A percentile compares a stretch with the other conserved stretches of the same genome.
phyloP scores from a whole-genome alignment of 2,797 vertebrate species.

The Lagothrix lagotricha region DNA sequence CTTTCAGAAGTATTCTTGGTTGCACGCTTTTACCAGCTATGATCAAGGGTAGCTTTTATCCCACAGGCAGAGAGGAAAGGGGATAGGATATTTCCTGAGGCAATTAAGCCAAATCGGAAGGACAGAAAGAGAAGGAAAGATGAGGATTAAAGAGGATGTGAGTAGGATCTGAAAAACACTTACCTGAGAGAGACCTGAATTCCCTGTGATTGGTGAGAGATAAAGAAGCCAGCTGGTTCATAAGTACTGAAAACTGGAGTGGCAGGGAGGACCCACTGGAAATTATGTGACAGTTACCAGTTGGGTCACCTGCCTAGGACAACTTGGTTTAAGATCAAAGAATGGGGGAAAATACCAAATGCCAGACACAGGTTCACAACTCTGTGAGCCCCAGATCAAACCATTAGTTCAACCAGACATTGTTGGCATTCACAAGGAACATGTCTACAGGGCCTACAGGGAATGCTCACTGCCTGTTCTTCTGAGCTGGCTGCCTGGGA shows the following conservation, averaged over 20 bases:
- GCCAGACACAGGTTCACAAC: neutral
- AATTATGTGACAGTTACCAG: neutral
- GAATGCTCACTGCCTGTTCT: neutral
- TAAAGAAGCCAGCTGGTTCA: neutral
- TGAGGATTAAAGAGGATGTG: neutral
- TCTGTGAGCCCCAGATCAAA: conserved; percentile 15
- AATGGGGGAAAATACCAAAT: neutral
- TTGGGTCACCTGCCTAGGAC: neutral
- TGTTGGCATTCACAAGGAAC: conserved; percentile 20
- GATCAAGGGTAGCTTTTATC: neutral
- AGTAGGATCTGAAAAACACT: neutral
- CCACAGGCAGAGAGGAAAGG: neutral
- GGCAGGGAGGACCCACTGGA: neutral
- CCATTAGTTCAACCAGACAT: neutral
- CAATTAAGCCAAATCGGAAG: neutral
- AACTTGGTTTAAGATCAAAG: conserved; percentile 21
- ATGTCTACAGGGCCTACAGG: neutral
- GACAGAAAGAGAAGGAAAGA: neutral
- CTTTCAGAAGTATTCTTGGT: neutral
- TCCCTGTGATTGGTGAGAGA: neutral
- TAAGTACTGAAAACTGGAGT: neutral
- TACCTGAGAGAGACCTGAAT: neutral
- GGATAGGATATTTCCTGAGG: neutral
- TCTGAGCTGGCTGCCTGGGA: neutral
- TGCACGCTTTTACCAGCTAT: neutral